Conservation (phyloP, 2,888 invertebrate genomes). For the Chymomyza procnemis region DNA sequence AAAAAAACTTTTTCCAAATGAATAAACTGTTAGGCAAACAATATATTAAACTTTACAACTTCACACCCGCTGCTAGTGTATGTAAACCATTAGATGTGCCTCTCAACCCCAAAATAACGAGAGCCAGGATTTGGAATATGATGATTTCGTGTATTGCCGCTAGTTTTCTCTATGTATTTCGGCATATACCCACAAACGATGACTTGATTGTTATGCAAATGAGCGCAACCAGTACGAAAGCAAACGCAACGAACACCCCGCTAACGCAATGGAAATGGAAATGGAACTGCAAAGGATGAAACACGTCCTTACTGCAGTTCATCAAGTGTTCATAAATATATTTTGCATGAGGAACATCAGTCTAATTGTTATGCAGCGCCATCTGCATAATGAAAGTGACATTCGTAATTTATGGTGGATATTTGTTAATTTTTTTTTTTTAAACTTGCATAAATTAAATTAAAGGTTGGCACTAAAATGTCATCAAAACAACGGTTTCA, state of each 20-base stretch:
- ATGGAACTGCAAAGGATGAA: not conserved
- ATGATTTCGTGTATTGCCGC: not conserved
- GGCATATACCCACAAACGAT: conserved; percentile 54
- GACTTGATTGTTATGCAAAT: conserved; percentile 75
- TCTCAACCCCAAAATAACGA: conserved; percentile 24
- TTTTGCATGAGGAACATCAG: conserved; percentile 35
- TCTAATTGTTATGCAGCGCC: conserved; percentile 73
- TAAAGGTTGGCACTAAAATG: conserved; percentile 49
- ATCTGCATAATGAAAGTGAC: conserved; percentile 76
- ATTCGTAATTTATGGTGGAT: conserved; percentile 75
- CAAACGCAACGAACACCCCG: conserved; percentile 38
- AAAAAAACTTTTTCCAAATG: conserved; percentile 62
- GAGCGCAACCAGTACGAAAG: conserved; percentile 62
- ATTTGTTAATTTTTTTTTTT: conserved; percentile 53
- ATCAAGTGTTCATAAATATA: conserved; percentile 72
- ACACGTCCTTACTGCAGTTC: conserved; percentile 60
- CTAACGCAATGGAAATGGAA: not conserved
- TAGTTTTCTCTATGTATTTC: not conserved
- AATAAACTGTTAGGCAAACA: conserved; percentile 72
- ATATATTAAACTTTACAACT: conserved; percentile 74
- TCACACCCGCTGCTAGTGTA: conserved; percentile 68
- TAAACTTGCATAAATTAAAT: conserved; percentile 42
- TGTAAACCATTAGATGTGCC: conserved; percentile 57
- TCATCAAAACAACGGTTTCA: conserved; percentile 76
- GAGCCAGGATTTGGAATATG: not conserved